Conservation (phyloP, 2,888 invertebrate species). For the Trichogramma dendrolimi region DNA sequence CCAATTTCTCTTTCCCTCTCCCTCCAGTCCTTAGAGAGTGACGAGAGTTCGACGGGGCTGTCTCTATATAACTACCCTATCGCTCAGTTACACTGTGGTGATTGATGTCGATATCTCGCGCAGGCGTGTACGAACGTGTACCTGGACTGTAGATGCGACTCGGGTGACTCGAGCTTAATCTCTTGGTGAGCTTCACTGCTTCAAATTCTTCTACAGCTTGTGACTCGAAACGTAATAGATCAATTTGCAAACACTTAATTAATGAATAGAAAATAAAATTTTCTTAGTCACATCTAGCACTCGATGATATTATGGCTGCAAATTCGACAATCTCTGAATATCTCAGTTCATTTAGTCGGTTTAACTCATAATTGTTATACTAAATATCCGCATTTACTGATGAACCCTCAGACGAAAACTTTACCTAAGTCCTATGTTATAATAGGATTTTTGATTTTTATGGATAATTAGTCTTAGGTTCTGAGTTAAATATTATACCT, state of each 20-base stretch:
- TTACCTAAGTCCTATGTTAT: too few species aligned
- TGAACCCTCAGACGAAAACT: too few species aligned
- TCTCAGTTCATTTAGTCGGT: too few species aligned
- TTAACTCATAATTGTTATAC: too few species aligned
- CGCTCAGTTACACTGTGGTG: constrained; percentile 36
- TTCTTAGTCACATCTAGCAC: too few species aligned
- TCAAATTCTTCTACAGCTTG: background rate
- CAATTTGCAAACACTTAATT: background rate
- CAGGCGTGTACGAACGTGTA: constrained; percentile 6
- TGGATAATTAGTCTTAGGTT: too few species aligned
- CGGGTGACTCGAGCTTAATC: constrained; percentile 27
- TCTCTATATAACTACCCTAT: constrained; percentile 38
- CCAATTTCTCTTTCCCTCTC: constrained; percentile 22
- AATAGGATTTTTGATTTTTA: too few species aligned
- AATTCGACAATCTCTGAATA: too few species aligned
- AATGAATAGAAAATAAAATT: background rate
- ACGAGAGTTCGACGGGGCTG: constrained; percentile 47
- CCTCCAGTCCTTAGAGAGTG: constrained; percentile 43
- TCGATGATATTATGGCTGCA: too few species aligned
- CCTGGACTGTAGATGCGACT: too few species aligned
- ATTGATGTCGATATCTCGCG: constrained; percentile 50
- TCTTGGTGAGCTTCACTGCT: constrained; percentile 45
- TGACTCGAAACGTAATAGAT: background rate
- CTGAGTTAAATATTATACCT: too few species aligned
- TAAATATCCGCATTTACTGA: too few species aligned